Evolutionary conservation across 2,113 vertebrate species (phyloP), one percentile per base, ranked within the genome.

Genomic region (Zapornia atra): DNA sequence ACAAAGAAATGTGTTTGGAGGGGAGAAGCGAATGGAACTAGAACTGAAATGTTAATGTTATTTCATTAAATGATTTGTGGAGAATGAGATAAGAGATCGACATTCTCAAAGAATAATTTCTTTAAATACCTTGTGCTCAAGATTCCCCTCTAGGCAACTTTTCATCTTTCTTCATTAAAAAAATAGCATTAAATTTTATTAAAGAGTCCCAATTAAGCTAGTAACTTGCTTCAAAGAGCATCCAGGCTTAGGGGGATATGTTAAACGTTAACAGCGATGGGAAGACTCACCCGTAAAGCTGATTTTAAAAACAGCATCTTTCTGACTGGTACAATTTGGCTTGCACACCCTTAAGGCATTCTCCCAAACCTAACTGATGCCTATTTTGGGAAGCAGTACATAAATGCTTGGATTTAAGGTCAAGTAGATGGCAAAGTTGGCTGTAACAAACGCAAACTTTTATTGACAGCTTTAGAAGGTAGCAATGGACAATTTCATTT

Each of bases 31-130:
- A 90, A 80, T 63, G 94, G 69, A 71, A 88, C 89, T 92, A 85
- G 93, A 80, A 98, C 82, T 97, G 81, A 98, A 97, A 97, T 94
- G 95, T 81, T 97, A 97, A 98, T 97, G 94, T 96, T 96, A 92
- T 97, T 98, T 97, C 97, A 94, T 96, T 97, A 97, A 97, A 96
- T 96, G 94, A 97, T 97, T 98, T 97, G 95, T 96, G 79, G 63
- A 96, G 91, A 95, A 90, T 72, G 95, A 97, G 95, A 97, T 94
- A 97, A 92, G 82, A 93, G 86, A 98, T 97, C 72, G 10, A 93
- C 86, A 96, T 95, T 95, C 92, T 95, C 94, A 94, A 96, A 97
- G 96, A 98, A 97, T 94, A 96, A 97, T 98, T 98, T 98, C 86
- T 97, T 97, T 96, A 97, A 98, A 97, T 97, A 98, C 93, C 90